A percentile compares a stretch with the other conserved stretches of the same genome.
These are phyloP conservation scores for Pituophis catenifer DNA, from an alignment of 2,113 vertebrate species.

Conservation along the genomic window DNA sequence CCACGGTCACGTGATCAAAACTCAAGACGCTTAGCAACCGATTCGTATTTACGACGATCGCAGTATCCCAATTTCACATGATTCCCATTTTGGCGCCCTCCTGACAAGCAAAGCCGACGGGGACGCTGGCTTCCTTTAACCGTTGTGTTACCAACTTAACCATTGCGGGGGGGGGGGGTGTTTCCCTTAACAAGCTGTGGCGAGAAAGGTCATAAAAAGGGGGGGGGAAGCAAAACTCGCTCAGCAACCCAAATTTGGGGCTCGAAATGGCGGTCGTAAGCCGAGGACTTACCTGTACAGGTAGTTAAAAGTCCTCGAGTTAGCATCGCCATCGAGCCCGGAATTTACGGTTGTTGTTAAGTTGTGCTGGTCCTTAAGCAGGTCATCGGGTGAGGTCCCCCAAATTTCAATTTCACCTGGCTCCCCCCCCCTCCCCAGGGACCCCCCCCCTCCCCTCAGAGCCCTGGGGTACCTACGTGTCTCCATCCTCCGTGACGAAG, in stretches of 20 bases:
- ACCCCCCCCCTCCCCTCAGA: neutral
- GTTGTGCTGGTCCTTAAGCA: neutral
- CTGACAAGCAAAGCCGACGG: neutral
- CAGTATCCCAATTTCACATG: neutral
- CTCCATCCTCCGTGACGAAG: slow-evolving; percentile 77
- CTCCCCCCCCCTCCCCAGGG: neutral
- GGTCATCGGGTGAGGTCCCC: neutral
- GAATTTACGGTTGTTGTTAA: neutral
- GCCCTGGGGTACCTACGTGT: slow-evolving; percentile 68
- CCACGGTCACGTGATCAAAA: neutral
- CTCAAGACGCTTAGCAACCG: neutral
- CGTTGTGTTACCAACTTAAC: no score
- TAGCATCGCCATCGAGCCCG: neutral
- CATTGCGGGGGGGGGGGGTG: no score
- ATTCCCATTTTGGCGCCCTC: neutral
- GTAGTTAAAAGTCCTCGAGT: neutral
- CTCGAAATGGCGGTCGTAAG: neutral
- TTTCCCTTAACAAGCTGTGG: no score
- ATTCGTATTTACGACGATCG: neutral
- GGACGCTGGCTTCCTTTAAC: no score
- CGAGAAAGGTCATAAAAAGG: neutral
- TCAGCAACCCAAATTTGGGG: neutral
- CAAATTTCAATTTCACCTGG: no score
- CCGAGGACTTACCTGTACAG: neutral
- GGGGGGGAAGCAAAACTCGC: no score